phyloP scores from a whole-genome alignment of 1,140 invertebrate genomes.

The Heliconius congener region DNA sequence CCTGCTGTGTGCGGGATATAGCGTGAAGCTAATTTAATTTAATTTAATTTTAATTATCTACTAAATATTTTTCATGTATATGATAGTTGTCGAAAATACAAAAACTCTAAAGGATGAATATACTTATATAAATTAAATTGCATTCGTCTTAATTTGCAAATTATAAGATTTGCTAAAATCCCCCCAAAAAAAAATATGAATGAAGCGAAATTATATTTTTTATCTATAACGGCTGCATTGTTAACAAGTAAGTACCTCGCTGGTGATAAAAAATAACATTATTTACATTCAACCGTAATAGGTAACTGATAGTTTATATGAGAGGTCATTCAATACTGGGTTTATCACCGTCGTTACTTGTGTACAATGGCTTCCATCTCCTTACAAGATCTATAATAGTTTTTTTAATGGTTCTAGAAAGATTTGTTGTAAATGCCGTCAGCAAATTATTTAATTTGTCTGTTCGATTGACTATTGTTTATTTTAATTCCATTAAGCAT shows the following conservation, averaged over 20 bases:
- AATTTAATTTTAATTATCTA: too few relatives aligned
- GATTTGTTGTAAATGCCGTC: slow-evolving; percentile 24
- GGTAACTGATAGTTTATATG: slow-evolving; percentile 21
- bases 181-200: not conserved
- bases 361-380: slow-evolving; percentile 52
- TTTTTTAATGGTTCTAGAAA: slow-evolving; percentile 32
- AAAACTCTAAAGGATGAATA: not conserved
- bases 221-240: not conserved
- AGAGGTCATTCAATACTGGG: slow-evolving; percentile 40
- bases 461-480: slow-evolving; percentile 17
- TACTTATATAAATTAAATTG: not conserved
- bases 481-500: slow-evolving; percentile 11
- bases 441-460: slow-evolving; percentile 14
- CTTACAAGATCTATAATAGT: slow-evolving; percentile 37
- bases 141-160: not conserved
- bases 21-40: too few relatives aligned
- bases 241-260: not conserved
- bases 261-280: slow-evolving; percentile 6
- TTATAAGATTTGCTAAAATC: not conserved
- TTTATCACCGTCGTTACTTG: slow-evolving; percentile 52
- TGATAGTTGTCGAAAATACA: not conserved
- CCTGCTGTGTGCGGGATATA: too few relatives aligned
- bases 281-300: slow-evolving; percentile 8
- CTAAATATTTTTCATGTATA: not conserved
- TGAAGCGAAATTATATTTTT: not conserved